phyloP scores from a whole-genome alignment of 2,797 vertebrate species.

The Otolemur crassicaudatus region DNA sequence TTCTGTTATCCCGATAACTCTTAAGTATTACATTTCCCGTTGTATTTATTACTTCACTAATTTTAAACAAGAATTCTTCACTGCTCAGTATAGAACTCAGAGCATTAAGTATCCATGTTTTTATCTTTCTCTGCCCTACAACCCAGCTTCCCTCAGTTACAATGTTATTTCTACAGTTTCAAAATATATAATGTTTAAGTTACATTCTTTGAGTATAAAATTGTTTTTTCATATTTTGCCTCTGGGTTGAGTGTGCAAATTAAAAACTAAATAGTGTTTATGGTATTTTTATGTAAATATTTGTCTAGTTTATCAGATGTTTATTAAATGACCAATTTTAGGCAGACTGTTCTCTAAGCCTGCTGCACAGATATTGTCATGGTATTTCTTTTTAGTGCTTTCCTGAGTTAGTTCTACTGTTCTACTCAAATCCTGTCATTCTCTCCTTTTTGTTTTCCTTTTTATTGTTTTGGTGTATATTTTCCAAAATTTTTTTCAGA shows the following conservation, averaged over 20 bases:
- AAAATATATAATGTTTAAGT: not conserved
- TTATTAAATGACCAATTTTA: not conserved
- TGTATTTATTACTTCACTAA: not conserved
- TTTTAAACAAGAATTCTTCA: not conserved
- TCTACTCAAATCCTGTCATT: not conserved
- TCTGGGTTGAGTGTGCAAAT: constrained; percentile 20
- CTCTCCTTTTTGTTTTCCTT: not conserved
- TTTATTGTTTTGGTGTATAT: not conserved
- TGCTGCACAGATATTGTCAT: too few relatives aligned
- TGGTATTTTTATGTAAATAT: not conserved
- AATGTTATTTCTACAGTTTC: fast-evolving
- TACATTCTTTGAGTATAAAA: not conserved
- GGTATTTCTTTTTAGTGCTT: not conserved
- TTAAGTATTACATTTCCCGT: not conserved
- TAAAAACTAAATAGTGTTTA: not conserved
- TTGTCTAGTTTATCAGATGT: not conserved
- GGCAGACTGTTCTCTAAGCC: not conserved
- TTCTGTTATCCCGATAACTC: not conserved
- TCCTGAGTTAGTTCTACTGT: not conserved
- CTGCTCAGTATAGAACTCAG: not conserved
- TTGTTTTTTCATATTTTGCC: constrained; percentile 35
- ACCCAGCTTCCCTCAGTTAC: not conserved
- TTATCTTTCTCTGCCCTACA: not conserved
- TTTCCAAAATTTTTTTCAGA: not conserved
- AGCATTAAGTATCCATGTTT: not conserved